Conservation (phyloP, 2,888 invertebrate genomes). For the Eucriotettix oculatus region DNA sequence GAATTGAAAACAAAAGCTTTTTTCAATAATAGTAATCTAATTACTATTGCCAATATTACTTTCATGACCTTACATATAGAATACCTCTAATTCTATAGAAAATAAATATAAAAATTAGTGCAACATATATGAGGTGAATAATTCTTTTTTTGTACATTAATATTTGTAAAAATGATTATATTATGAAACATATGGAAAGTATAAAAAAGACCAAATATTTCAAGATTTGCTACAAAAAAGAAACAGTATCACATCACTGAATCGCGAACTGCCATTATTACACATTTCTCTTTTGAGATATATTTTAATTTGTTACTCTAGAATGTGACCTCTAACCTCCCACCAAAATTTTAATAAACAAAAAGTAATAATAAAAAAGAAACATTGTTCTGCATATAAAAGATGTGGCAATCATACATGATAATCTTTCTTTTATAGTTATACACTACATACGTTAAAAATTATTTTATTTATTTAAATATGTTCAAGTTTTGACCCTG, state of each 20-base stretch:
- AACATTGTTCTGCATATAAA: slow-evolving; percentile 10
- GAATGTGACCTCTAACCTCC: slow-evolving; percentile 9
- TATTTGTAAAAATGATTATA: not conserved
- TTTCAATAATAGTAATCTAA: not conserved
- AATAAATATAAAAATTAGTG: slow-evolving; percentile 5
- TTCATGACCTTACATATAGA: not conserved
- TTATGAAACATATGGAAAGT: too few relatives aligned
- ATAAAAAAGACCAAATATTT: too few relatives aligned
- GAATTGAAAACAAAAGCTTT: not conserved
- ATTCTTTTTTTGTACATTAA: too few relatives aligned
- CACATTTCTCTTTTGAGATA: not conserved
- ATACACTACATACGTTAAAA: slow-evolving; percentile 12
- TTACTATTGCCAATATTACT: not conserved
- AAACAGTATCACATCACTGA: not conserved
- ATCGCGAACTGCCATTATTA: not conserved
- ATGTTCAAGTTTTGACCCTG: slow-evolving; percentile 14
- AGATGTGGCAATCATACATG: slow-evolving; percentile 10
- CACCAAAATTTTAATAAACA: slow-evolving; percentile 12
- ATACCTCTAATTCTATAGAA: not conserved
- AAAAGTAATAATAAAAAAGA: slow-evolving; percentile 12
- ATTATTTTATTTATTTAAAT: slow-evolving; percentile 9
- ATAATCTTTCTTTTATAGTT: slow-evolving; percentile 10
- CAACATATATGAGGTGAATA: not conserved
- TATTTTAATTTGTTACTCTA: too few relatives aligned
- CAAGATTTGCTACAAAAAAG: not conserved